Conservation (phyloP, 2,888 invertebrate species). For the Drosophila glabriapex region DNA sequence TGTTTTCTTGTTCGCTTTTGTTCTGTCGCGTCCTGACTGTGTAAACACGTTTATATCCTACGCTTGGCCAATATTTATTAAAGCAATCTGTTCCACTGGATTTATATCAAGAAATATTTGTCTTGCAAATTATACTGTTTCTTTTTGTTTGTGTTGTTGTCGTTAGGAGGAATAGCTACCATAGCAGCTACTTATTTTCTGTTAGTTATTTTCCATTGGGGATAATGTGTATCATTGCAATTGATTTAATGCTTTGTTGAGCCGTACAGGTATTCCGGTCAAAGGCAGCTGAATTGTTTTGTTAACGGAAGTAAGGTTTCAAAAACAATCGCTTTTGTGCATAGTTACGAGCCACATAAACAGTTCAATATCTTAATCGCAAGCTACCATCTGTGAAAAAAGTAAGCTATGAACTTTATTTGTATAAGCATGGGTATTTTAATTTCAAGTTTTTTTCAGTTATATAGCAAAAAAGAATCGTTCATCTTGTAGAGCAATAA, state of each 20-base stretch:
- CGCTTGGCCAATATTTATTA: slow-evolving; percentile 73
- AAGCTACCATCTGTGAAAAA: not conserved
- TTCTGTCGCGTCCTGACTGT: slow-evolving; percentile 35
- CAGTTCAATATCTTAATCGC: not conserved
- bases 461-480: slow-evolving; percentile 34
- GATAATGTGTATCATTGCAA: slow-evolving; percentile 12
- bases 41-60: slow-evolving; percentile 67
- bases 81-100: slow-evolving; percentile 74
- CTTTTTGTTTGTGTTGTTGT: slow-evolving; percentile 7
- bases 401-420: not conserved
- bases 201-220: slow-evolving; percentile 11
- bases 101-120: slow-evolving; percentile 74
- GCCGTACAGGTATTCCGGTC: not conserved
- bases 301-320: not conserved
- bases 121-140: slow-evolving; percentile 64
- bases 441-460: not conserved
- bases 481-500: slow-evolving; percentile 37
- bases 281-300: slow-evolving; percentile 6
- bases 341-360: not conserved
- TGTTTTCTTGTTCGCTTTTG: slow-evolving; percentile 21
- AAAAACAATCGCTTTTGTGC: not conserved
- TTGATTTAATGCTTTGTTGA: slow-evolving; percentile 19
- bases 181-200: slow-evolving; percentile 22
- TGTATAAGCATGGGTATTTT: not conserved
- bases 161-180: not conserved